Evolutionary conservation across 2,113 vertebrate genomes (phyloP).

Genomic region (Erinaceus europaeus): DNA sequence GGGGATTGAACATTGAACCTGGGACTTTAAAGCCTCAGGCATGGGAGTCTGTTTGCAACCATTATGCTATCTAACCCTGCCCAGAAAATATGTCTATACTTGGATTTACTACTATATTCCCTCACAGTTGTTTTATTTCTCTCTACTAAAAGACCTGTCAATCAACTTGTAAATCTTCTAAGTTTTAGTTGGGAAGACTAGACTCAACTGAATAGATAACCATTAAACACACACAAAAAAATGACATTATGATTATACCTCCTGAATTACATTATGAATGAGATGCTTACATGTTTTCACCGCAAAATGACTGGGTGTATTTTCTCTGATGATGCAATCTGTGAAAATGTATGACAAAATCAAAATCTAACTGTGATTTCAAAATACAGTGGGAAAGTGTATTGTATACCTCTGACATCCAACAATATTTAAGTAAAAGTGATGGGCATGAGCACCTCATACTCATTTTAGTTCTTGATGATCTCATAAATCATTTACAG

Average conservation of each 20-base stretch:
- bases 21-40: too few relatives aligned
- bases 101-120: constrained; percentile 34
- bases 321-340: constrained; percentile 88
- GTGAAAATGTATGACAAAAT: constrained; percentile 89
- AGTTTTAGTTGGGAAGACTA: constrained; percentile 59
- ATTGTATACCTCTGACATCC: constrained; percentile 77
- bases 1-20: too few relatives aligned
- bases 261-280: constrained; percentile 86
- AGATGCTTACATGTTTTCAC: constrained; percentile 88
- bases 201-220: constrained; percentile 57
- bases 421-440: constrained; percentile 78
- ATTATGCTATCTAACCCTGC: too few relatives aligned
- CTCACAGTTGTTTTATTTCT: constrained; percentile 36
- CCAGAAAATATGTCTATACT: too few relatives aligned
- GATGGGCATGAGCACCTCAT: constrained; percentile 64
- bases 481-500: constrained; percentile 59
- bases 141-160: constrained; percentile 52
- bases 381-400: constrained; percentile 82
- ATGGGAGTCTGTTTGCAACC: too few relatives aligned
- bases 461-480: constrained; percentile 59
- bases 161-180: constrained; percentile 46
- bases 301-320: constrained; percentile 88
- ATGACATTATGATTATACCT: constrained; percentile 85
- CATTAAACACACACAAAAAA: constrained; percentile 78
- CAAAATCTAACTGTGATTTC: constrained; percentile 86